A percentile compares a stretch with the other conserved stretches of the same genome.
Evolutionary conservation across 2,888 invertebrate genomes (phyloP).

Genomic region (Melangyna quadrimaculata): DNA sequence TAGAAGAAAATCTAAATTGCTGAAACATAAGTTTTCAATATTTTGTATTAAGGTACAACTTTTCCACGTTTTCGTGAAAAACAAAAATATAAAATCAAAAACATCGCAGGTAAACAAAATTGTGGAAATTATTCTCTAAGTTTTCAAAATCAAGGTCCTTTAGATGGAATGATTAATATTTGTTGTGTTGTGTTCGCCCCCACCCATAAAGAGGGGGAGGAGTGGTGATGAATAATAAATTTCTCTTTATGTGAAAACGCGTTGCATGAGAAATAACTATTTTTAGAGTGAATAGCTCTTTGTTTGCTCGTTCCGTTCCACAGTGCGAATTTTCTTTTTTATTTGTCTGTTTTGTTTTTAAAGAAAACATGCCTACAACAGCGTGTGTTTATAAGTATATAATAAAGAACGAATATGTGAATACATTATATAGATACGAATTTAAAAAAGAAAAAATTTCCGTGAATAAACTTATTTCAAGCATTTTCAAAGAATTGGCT

Average conservation of each 20-base stretch:
- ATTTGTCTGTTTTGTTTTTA: slow-evolving; percentile 16
- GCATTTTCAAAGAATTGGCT: background rate
- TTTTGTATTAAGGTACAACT: background rate
- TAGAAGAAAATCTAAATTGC: background rate
- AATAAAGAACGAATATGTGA: background rate
- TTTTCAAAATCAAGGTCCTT: slow-evolving; percentile 68
- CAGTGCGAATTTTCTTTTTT: slow-evolving; percentile 49
- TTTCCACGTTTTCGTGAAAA: background rate
- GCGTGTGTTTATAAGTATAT: slow-evolving; percentile 11
- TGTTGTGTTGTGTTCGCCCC: background rate
- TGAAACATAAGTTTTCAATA: background rate
- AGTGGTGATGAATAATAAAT: background rate
- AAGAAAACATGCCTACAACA: slow-evolving; percentile 49
- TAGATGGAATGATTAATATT: slow-evolving; percentile 8
- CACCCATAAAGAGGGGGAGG: background rate
- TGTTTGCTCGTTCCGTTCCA: slow-evolving; percentile 67
- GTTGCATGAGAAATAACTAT: slow-evolving; percentile 51
- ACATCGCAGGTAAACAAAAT: slow-evolving; percentile 11
- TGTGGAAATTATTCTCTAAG: slow-evolving; percentile 15
- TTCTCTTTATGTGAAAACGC: slow-evolving; percentile 31
- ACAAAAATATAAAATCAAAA: slow-evolving; percentile 2
- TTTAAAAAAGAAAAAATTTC: background rate
- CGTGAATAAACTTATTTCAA: slow-evolving; percentile 14
- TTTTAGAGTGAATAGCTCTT: slow-evolving; percentile 59
- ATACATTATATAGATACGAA: slow-evolving; percentile 1